phyloP scores from a whole-genome alignment of 2,888 invertebrate genomes.

The Tachina grossa region DNA sequence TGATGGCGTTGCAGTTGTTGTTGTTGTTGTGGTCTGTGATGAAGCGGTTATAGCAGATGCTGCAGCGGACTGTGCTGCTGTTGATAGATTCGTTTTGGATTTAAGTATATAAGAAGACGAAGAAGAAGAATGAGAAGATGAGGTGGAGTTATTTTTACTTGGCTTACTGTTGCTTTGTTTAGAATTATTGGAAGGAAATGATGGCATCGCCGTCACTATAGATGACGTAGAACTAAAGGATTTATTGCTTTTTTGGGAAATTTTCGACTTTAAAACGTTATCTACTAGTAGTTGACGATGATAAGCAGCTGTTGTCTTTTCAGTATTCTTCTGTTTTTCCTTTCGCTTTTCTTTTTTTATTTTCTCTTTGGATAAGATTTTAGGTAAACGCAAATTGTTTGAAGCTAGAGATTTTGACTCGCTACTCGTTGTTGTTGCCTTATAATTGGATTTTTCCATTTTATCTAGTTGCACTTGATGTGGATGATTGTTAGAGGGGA shows the following conservation, averaged over 20 bases:
- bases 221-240: not conserved
- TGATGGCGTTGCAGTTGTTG: constrained; percentile 26
- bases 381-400: constrained; percentile 24
- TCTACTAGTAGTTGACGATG: not conserved
- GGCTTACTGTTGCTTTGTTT: constrained; percentile 33
- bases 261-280: constrained; percentile 21
- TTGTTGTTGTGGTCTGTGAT: not conserved
- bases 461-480: not conserved
- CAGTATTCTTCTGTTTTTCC: constrained; percentile 20
- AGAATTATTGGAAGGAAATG: constrained; percentile 2
- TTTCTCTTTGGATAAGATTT: constrained; percentile 45
- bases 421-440: not conserved
- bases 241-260: constrained; percentile 9
- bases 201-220: not conserved
- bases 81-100: constrained; percentile 46
- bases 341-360: constrained; percentile 40
- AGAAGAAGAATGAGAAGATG: not conserved
- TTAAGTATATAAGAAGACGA: constrained; percentile 7
- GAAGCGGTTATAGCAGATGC: not conserved
- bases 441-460: constrained; percentile 43
- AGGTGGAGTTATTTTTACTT: constrained; percentile 15
- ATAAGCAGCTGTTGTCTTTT: not conserved
- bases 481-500: not conserved
- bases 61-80: constrained; percentile 12
- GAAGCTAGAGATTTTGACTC: constrained; percentile 12